Percentiles rank a stretch among this genome's conserved stretches.
Conservation (phyloP, 2,888 invertebrate genomes). For the Alitta virens region DNA sequence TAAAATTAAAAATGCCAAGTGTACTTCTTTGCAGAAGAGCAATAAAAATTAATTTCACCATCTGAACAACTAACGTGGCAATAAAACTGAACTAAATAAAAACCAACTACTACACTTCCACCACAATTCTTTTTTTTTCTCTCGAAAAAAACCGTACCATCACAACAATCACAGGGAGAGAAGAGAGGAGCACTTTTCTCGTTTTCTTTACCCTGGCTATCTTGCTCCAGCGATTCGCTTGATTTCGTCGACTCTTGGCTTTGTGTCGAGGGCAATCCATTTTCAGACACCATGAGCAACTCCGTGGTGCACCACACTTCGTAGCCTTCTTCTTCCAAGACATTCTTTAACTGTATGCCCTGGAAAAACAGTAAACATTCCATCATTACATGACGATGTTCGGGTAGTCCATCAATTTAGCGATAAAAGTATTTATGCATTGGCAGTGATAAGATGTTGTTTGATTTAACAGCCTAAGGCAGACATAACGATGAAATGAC, state of each 20-base stretch:
- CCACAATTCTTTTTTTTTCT: neutral
- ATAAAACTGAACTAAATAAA: too few relatives aligned
- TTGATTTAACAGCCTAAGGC: neutral
- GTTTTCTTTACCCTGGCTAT: neutral
- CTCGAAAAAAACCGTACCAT: neutral
- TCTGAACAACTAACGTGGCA: too few relatives aligned
- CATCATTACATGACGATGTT: too few relatives aligned
- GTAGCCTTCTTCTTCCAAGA: constrained; percentile 37
- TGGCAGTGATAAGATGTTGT: constrained; percentile 1
- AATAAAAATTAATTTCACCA: too few relatives aligned
- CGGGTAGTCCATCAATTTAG: too few relatives aligned
- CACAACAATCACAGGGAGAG: constrained; percentile 16
- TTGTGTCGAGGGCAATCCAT: neutral
- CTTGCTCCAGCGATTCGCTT: neutral
- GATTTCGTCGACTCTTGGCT: too few relatives aligned
- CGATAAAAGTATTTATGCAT: too few relatives aligned
- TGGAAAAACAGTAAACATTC: too few relatives aligned
- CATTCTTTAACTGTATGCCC: constrained; percentile 32
- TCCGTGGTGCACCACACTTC: constrained; percentile 45
- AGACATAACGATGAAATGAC: neutral
- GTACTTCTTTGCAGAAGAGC: too few relatives aligned
- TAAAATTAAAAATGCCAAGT: too few relatives aligned
- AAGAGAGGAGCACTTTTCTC: neutral
- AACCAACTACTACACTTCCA: too few relatives aligned
- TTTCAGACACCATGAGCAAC: neutral